Evolutionary conservation across 2,113 vertebrate genomes (phyloP), one percentile per base, ranked within the genome.

Genomic region (Scolopax mira): DNA sequence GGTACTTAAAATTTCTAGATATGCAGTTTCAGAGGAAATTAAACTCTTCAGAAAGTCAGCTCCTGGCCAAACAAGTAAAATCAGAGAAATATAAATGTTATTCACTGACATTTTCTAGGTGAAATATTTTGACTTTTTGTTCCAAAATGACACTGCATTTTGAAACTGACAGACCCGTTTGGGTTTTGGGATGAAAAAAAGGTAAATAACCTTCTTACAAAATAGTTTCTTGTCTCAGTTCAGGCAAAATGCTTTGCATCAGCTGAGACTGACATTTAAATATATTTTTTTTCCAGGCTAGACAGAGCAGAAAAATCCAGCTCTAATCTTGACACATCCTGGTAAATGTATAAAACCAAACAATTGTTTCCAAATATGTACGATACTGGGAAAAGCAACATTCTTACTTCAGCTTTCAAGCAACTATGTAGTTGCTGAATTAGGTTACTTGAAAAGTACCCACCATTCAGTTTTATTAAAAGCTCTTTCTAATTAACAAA

Each of bases 41-140:
- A 57, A 94, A 39, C 81, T 85, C 66, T 44, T 95, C 74, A 52
- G 54, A 77, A 93, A 92, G 84, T 82, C 89, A 88, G 87, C 77
- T 52, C 62, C 88, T 54, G 87, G 78, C 89, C 91, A 65, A 92
- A 94, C 61, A 64, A 88, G 31, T 82, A 94, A 85, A 87, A 87
- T 48, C 62, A 61, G 84, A 91, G 84, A 85, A 89, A 66, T 95
- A 91, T 77, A 93, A 95, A 97, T 95, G 93, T 89, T 94, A 95
- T 82, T 91, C 87, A 62, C 0, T 94, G 95, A 95, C 91, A 96
- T 97, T 95, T 97, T 91, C 89, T 88, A 94, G 81, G 87, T 88
- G 93, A 94, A 95, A 95, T 91, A 96, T 92, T 95, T 96, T 96
- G 96, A 94, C 96, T 95, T 93, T 93, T 87, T 87, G 87, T 94